phyloP scores from a whole-genome alignment of 2,888 invertebrate genomes.

The Oscheius myriophilus region DNA sequence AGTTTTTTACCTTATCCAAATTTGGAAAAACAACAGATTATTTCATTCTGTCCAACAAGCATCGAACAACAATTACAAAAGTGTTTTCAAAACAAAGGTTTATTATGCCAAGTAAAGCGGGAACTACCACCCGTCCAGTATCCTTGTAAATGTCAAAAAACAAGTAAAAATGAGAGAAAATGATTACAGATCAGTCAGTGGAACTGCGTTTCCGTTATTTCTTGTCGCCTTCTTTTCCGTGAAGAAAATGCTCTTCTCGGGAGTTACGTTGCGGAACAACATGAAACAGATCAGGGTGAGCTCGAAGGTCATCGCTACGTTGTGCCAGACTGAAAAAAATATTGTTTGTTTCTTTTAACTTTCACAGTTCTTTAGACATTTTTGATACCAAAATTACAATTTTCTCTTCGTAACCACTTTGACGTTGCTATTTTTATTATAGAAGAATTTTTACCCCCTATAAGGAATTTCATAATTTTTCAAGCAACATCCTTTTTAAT shows the following conservation, averaged over 20 bases:
- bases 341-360: neutral
- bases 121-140: too few relatives aligned
- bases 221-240: conserved; percentile 23
- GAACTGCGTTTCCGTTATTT: conserved; percentile 30
- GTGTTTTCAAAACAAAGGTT: neutral
- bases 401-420: neutral
- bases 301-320: conserved; percentile 35
- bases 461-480: too few relatives aligned
- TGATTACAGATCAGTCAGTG: conserved; percentile 30
- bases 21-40: too few relatives aligned
- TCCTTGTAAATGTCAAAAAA: too few relatives aligned
- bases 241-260: conserved; percentile 32
- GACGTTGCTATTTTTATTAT: too few relatives aligned
- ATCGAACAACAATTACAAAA: too few relatives aligned
- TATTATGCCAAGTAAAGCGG: too few relatives aligned
- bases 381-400: neutral
- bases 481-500: too few relatives aligned
- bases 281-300: conserved; percentile 28
- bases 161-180: too few relatives aligned
- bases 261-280: conserved; percentile 27
- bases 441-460: too few relatives aligned
- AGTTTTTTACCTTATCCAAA: too few relatives aligned
- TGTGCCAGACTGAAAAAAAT: conserved; percentile 35
- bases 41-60: too few relatives aligned
- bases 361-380: neutral